Base-by-base conservation (phyloP, 1,140 invertebrate genomes). In the Delia radicum region DNA sequence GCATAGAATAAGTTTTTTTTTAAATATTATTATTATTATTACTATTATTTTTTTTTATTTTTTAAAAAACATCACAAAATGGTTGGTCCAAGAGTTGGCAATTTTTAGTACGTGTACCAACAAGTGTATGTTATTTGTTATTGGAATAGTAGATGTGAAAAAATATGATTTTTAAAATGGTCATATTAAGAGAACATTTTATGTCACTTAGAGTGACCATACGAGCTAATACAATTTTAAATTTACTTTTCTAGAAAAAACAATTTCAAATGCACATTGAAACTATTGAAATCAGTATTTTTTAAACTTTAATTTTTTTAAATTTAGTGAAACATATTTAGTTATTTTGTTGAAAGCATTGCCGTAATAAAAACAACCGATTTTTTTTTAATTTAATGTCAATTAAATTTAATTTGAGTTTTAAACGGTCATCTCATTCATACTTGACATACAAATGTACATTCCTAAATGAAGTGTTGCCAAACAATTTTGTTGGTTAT, bases 391-490 rank as follows among this genome's bases (percentile, higher is more conserved):
- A 10, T 37, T 37, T 10, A 37, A 37, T 37, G 13, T 10, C 8
- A 37, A 37, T 37, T 37, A 2, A 10, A 10, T 37, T 1, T 7
- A 21, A 21, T 0, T 55, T 15, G 8, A 37, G 13, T 13, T 37
- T 37, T n/a, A 21, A 55, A 55, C 24, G 48, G 48, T 55, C 48
- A 55, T 24, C 48, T n/a, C 10, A 21, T 21, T 48, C 24, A 10
- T 24, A 10, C 24, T 21, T 55, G 48, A 21, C 48, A 55, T 21
- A 55, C n/a, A 55, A 21, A 5, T 24, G n/a, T 55, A 55, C n/a
- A 55, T 55, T 55, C 48, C n/a, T 55, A 55, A 55, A 55, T 55
- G 48, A 55, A 55, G 48, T 55, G 48, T 55, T 55, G 48, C 48
- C 48, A 55, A 55, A 55, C 48, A 55, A 55, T 55, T 55, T 55